Evolutionary conservation across 2,797 vertebrate genomes (phyloP).

Genomic region (Falco biarmicus): DNA sequence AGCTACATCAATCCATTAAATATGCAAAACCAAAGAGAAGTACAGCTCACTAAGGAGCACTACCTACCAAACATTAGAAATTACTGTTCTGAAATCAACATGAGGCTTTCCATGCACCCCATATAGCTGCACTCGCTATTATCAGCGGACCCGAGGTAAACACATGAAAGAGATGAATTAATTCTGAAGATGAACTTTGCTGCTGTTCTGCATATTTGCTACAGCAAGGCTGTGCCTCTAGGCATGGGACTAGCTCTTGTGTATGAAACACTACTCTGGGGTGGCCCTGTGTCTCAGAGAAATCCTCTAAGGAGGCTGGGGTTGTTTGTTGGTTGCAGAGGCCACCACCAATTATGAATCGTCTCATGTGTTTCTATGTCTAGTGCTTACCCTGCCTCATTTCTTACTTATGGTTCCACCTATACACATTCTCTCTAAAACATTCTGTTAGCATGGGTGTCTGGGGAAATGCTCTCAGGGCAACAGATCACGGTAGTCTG

Average conservation of each 20-base stretch:
- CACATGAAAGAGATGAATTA: accelerated
- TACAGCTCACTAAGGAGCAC: neutral
- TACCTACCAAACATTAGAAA: neutral
- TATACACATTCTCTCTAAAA: neutral
- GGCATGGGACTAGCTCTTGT: neutral
- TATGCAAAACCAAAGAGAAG: neutral
- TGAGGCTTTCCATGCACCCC: neutral
- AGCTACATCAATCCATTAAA: neutral
- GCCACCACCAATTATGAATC: neutral
- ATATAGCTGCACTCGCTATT: accelerated
- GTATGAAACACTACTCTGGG: neutral
- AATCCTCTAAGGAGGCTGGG: neutral
- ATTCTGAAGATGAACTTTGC: neutral
- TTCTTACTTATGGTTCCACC: neutral
- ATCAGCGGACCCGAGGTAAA: neutral
- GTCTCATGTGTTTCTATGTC: neutral
- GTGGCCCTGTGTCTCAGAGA: neutral
- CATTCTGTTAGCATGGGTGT: neutral
- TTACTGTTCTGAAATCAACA: neutral
- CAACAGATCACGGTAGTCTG: accelerated
- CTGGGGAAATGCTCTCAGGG: neutral
- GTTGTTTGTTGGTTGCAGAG: neutral
- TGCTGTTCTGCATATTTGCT: neutral
- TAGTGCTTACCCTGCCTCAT: no score
- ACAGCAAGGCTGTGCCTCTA: neutral